These are phyloP conservation scores for Caenorhabditis sp. DNA, from an alignment of 2,888 invertebrate genomes.

Conservation along the genomic window DNA sequence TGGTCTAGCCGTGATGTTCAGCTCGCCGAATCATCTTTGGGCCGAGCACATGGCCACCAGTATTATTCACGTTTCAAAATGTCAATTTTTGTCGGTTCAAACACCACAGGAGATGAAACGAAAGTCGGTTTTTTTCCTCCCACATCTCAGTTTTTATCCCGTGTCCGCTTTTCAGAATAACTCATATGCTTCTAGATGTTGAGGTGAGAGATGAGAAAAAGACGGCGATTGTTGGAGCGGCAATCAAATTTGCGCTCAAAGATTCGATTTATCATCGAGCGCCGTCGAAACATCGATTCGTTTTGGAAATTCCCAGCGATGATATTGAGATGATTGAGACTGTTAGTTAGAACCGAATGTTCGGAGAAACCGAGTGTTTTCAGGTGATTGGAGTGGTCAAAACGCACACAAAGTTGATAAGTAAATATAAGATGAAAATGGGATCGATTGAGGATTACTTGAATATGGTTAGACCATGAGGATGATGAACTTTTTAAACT, in stretches of 20 bases:
- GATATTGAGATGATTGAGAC: not conserved
- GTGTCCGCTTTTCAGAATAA: conserved; percentile 12
- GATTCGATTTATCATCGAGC: not conserved
- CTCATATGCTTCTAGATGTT: conserved; percentile 3
- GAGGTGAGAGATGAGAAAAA: not conserved
- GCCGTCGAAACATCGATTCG: not conserved
- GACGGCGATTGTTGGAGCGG: not conserved
- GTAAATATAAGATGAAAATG: not conserved
- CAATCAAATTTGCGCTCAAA: not conserved
- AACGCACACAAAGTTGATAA: not conserved
- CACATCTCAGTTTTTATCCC: not conserved
- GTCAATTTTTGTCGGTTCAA: conserved; percentile 7
- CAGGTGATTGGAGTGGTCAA: not conserved
- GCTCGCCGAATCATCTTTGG: conserved; percentile 11
- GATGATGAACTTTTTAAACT: not conserved
- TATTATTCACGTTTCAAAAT: conserved; percentile 23
- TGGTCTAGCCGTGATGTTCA: conserved; percentile 16
- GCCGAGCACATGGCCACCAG: conserved; percentile 28
- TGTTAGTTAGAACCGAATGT: not conserved
- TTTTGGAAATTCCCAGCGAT: not conserved
- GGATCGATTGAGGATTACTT: not conserved
- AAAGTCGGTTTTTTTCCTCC: not conserved
- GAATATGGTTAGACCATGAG: not conserved
- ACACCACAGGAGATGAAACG: conserved; percentile 20
- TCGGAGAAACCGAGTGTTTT: not conserved